Evolutionary conservation across 2,113 vertebrate genomes (phyloP).

Genomic region (Rostratula benghalensis): DNA sequence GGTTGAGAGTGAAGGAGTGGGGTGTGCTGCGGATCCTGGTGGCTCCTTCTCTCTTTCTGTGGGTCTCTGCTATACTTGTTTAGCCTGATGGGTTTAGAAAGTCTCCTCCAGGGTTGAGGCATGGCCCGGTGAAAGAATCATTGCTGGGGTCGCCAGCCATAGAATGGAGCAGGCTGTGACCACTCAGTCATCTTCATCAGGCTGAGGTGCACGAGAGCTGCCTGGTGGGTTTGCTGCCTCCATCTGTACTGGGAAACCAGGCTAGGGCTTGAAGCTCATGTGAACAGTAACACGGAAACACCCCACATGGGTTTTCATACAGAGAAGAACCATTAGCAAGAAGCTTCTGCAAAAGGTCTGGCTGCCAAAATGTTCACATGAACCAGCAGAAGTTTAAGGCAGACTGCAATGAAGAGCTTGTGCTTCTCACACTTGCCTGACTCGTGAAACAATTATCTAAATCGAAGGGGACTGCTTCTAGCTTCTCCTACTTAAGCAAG

Average conservation of each 20-base stretch:
- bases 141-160: fast-evolving
- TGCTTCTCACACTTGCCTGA: background rate
- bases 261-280: background rate
- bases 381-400: background rate
- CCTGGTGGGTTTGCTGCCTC: background rate
- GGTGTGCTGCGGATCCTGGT: fast-evolving
- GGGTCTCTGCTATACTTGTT: background rate
- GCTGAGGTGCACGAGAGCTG: background rate
- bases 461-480: background rate
- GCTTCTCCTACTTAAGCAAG: background rate
- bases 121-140: background rate
- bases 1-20: background rate
- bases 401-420: background rate
- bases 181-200: fast-evolving
- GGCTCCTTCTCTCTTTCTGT: background rate
- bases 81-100: background rate
- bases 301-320: background rate
- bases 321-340: background rate
- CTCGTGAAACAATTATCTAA: background rate
- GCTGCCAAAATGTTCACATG: background rate
- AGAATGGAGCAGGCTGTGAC: background rate
- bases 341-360: background rate
- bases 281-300: background rate
- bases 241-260: background rate
- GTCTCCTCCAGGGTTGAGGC: background rate